Evolutionary conservation across 1,140 invertebrate species (phyloP), one percentile per base, ranked within the genome.

Genomic region (Anastrepha ludens): DNA sequence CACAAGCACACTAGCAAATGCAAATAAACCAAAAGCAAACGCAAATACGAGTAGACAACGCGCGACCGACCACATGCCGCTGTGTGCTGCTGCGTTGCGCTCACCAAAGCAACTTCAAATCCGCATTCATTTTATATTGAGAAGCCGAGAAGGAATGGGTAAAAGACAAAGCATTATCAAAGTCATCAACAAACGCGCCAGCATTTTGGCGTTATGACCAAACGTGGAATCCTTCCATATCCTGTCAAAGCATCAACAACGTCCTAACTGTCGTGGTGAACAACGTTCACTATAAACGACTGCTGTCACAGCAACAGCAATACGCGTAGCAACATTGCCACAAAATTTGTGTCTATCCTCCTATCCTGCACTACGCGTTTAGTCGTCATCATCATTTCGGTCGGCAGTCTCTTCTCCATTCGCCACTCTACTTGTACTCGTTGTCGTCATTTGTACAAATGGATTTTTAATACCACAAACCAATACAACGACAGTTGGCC

Each of bases 401-500:
- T 39, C 7, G n/a, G 17, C 47, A 55, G 13, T 4, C 13, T n/a
- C 11, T 20, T 5, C 74, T 81, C 55, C 74, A 5, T 41, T 81
- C 41, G 47, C n/a, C 41, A n/a, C n/a, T 2, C 9, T 41, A 5
- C 41, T 47, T 55, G 74, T 58, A 41, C 29, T 50, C 39, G 15
- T 13, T 85, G 44, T 29, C 59, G 44, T 29, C 59, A 62, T 65
- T 60, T 65, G 17, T 44, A n/a, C 58, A 86, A 87, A 87, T 87
- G 86, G 86, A 70, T 87, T 87, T 87, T 87, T 65, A 87, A 87
- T 87, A 87, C 86, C 50, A 55, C 74, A 81, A 81, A 55, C n/a
- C 74, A 55, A 55, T 55, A 81, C n/a, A 50, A 81, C 50, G 74
- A 55, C 47, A 81, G 47, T 13, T 81, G 74, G 47, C 44, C 74